A percentile compares a stretch with the other conserved stretches of the same genome.
Conservation (phyloP, 2,113 vertebrate genomes). For the Benitochromis conjunctus region DNA sequence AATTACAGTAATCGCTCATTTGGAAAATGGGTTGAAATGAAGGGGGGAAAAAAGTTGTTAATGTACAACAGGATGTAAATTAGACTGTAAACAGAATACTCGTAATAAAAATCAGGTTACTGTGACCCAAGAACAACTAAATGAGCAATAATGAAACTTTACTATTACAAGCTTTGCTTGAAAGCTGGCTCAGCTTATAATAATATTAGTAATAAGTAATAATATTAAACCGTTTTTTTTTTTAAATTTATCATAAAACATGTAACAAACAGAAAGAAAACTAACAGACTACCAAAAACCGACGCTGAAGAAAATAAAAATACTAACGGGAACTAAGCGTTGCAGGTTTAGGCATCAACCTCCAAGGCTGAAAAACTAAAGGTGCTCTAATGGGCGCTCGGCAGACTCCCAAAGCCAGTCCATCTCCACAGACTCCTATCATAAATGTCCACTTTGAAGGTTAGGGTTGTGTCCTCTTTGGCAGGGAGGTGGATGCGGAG, state of each 20-base stretch:
- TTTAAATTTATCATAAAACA: not conserved
- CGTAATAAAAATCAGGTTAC: not conserved
- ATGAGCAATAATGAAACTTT: not conserved
- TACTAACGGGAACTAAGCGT: not conserved
- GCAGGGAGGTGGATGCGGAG: not conserved
- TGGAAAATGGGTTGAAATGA: not conserved
- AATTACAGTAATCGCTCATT: not conserved
- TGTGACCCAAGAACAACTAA: not conserved
- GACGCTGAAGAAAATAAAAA: not conserved
- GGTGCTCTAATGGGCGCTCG: fast-evolving
- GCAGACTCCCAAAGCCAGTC: not conserved
- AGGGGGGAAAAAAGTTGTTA: not conserved
- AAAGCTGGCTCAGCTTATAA: fast-evolving
- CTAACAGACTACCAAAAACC: not conserved
- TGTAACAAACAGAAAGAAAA: not conserved
- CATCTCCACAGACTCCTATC: not conserved
- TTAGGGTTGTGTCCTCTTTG: fast-evolving
- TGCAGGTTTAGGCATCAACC: not conserved
- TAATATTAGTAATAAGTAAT: too few relatives aligned
- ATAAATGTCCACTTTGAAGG: not conserved
- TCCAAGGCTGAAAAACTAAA: not conserved
- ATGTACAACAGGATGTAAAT: not conserved
- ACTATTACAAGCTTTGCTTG: not conserved
- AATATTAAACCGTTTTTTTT: not conserved
- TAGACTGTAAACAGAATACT: not conserved